Base-by-base conservation (phyloP, 2,888 invertebrate species). In the Drosophila subquinaria region DNA sequence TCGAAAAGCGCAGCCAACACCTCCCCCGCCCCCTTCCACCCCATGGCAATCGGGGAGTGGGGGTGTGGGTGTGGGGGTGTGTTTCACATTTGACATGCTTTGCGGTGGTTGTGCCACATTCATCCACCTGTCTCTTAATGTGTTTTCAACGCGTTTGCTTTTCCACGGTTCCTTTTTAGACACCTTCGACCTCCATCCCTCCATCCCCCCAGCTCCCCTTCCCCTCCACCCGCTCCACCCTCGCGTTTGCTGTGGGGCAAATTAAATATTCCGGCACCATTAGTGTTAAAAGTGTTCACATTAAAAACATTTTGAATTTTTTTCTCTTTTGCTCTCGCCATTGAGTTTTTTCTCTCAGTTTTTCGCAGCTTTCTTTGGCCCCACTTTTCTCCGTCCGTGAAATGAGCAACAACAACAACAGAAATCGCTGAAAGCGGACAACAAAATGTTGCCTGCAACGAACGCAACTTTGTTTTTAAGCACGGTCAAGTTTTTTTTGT, bases 241-340 rank as follows among this genome's bases (percentile, higher is more conserved):
- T 30, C 50, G 23, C 64, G 30, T 52, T 62, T 73, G 73, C 66
- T 55, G 66, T 53, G 71, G 52, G 71, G 48, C 81, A 89, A 90
- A 90, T 91, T 92, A 91, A 91, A 90, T 91, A 92, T 91, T 92
- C 91, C 88, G 91, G 90, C 91, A 91, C 92, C 92, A 92, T 91
- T 91, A 92, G 92, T 91, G 91, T 88, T 91, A 88, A 92, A 91
- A 92, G 90, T 91, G 91, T 81, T 88, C 88, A 73, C 90, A 89
- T 88, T 90, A 90, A 88, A 88, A 88, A 88, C 89, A 88, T 88
- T 88, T 88, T 88, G 85, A 88, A 88, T 85, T 88, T 85, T 60
- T 17, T 36, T 10, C 4, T 36, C 4, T 13, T 38, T 6, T 38
- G n/a, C 17, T 52, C 27, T 42, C 27, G 15, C 10, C 3, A 6